Percentiles rank a stretch among this genome's conserved stretches.
Evolutionary conservation across 2,797 vertebrate genomes (phyloP).

Genomic region (Tachyglossus aculeatus): DNA sequence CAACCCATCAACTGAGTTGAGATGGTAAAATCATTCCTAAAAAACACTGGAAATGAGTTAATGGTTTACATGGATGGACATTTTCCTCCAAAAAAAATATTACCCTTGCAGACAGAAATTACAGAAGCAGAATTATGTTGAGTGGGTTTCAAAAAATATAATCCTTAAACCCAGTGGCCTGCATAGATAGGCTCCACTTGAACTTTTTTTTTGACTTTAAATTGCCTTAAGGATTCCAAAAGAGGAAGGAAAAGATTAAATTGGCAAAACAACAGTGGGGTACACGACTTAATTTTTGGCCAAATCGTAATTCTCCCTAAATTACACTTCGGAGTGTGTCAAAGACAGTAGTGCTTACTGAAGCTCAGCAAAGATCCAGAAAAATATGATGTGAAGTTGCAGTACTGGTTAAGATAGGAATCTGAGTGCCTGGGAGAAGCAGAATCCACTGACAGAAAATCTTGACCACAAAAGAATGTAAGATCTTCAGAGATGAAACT

Average conservation of each 20-base stretch:
- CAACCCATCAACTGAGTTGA: constrained; percentile 52
- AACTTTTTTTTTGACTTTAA: too few relatives aligned
- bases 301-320: neutral
- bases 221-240: too few relatives aligned
- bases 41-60: too few relatives aligned
- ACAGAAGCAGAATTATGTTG: constrained; percentile 26
- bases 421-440: too few relatives aligned
- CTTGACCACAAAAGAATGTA: neutral
- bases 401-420: too few relatives aligned
- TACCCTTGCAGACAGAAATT: constrained; percentile 39
- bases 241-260: constrained; percentile 2
- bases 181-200: too few relatives aligned
- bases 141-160: constrained; percentile 46
- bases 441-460: too few relatives aligned
- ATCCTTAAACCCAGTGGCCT: constrained; percentile 42
- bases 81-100: constrained; percentile 26
- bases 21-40: constrained; percentile 52
- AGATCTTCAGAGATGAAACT: neutral
- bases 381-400: too few relatives aligned
- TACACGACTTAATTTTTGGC: neutral
- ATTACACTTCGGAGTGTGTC: neutral
- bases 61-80: too few relatives aligned
- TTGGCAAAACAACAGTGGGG: neutral
- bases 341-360: neutral
- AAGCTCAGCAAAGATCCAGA: too few relatives aligned